Percentiles rank a stretch among this genome's conserved stretches.
These are phyloP conservation scores for Asarcornis scutulata DNA, from an alignment of 2,113 vertebrate species.

Conservation along the genomic window DNA sequence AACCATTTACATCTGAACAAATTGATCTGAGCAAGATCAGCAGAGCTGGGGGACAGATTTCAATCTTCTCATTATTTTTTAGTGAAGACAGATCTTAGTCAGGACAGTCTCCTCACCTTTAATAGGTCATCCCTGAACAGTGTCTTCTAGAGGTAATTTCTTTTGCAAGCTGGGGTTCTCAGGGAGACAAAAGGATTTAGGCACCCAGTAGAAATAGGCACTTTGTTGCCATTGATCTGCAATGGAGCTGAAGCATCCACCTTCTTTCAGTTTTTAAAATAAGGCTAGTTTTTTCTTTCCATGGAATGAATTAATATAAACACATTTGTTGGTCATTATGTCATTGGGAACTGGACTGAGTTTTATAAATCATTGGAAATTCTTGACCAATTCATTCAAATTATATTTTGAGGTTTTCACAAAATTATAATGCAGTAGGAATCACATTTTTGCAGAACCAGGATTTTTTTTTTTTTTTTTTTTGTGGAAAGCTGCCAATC, in stretches of 20 bases:
- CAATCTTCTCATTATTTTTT: slow-evolving; percentile 23
- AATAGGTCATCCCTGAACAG: neutral
- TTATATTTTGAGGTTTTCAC: neutral
- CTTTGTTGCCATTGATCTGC: neutral
- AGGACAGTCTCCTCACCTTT: neutral
- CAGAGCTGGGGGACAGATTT: slow-evolving; percentile 55
- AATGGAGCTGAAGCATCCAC: neutral
- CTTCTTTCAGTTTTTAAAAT: neutral
- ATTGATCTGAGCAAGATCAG: slow-evolving; percentile 41
- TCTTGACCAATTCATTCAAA: neutral
- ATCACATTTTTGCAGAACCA: neutral
- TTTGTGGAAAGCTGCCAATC: slow-evolving; percentile 6
- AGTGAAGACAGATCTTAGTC: neutral
- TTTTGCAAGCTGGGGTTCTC: neutral
- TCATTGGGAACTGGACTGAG: neutral
- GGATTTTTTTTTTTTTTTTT: neutral
- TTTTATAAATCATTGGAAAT: neutral
- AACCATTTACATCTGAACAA: neutral
- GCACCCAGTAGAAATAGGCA: neutral
- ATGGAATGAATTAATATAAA: neutral
- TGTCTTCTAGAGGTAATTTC: neutral
- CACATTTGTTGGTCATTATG: neutral
- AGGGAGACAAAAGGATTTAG: neutral
- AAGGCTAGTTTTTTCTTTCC: neutral
- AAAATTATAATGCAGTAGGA: neutral